Evolutionary conservation across 2,888 invertebrate genomes (phyloP), one percentile per base, ranked within the genome.

Genomic region (Seira sanloemensis): DNA sequence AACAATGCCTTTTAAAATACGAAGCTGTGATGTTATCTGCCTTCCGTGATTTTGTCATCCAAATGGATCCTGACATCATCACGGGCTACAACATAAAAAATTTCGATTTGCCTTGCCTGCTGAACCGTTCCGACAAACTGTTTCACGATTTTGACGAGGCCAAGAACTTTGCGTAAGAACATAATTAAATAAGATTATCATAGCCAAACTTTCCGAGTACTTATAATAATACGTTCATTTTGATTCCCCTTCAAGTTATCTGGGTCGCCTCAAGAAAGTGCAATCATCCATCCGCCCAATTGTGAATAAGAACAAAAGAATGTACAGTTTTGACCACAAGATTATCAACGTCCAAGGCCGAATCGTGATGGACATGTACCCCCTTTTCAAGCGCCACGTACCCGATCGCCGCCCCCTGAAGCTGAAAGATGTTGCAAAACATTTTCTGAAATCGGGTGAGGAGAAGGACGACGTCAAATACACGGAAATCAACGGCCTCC

Each of bases 31-130:
- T 88, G 84, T 50, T 88, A 0, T 67, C 71, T 5, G 83, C 86
- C 4, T 88, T 84, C 75, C 75, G 86, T 25, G 73, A 74, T 16
- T 86, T 88, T 54, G 77, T 88, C 19, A 26, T 82, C 24, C 71
- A 66, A 50, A 71, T 75, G 26, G 88, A 88, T 27, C 88, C 88
- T 1, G 88, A 88, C 66, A 85, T 88, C 7, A 58, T 88, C 2
- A 88, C 85, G 0, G 88, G 88, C 0, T 88, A 86, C 37, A 88
- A 88, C 50, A 86, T 87, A 25, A 85, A 86, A 16, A 87, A 86
- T 37, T 88, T 88, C 73, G 88, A 88, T 26, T 58, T 88, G 21
- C 86, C 86, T 0, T 86, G 82, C 58, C 19, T 88, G n/a, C 21
- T 88, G 19, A 80, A 85, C 19, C 67, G 88, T 21, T 79, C 86